A percentile compares a stretch with the other conserved stretches of the same genome.
phyloP scores from a whole-genome alignment of 2,888 invertebrate species.

The Pristionchus exspectatus region DNA sequence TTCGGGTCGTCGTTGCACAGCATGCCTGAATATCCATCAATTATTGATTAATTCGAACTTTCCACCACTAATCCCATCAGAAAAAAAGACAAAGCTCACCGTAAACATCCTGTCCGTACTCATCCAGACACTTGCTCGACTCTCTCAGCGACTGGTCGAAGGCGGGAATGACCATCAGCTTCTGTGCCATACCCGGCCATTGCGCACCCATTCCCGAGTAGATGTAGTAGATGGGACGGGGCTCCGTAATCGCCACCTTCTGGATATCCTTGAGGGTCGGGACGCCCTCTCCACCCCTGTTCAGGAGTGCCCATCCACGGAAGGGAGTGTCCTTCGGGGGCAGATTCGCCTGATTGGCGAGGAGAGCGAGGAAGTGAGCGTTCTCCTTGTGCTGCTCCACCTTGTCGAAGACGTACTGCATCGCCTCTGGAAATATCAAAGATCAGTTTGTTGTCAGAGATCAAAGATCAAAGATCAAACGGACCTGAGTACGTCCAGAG shows the following conservation, averaged over 20 bases:
- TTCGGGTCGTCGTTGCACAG: conserved; percentile 86
- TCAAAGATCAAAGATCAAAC: conserved; percentile 41
- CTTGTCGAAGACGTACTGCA: conserved; percentile 77
- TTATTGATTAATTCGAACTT: background rate
- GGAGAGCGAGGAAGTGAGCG: conserved; percentile 71
- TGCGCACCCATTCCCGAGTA: conserved; percentile 99
- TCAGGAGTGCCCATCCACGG: conserved; percentile 89
- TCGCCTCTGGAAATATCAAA: conserved; percentile 63
- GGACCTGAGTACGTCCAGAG: conserved; percentile 87
- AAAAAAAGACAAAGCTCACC: conserved; percentile 67
- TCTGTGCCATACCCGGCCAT: conserved; percentile 95
- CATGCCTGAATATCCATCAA: conserved; percentile 79
- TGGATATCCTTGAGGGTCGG: conserved; percentile 72
- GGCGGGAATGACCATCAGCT: conserved; percentile 88
- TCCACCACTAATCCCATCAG: background rate
- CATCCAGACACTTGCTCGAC: conserved; percentile 83
- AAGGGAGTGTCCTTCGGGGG: conserved; percentile 85
- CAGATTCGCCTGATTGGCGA: conserved; percentile 80
- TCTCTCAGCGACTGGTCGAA: conserved; percentile 88
- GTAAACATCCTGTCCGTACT: conserved; percentile 89
- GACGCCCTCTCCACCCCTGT: conserved; percentile 80
- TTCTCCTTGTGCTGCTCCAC: conserved; percentile 70
- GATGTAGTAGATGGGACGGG: conserved; percentile 89
- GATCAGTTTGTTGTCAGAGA: background rate
- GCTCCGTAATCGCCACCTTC: conserved; percentile 76